phyloP scores from a whole-genome alignment of 1,140 invertebrate genomes.

The Leptinotarsa lineolata region DNA sequence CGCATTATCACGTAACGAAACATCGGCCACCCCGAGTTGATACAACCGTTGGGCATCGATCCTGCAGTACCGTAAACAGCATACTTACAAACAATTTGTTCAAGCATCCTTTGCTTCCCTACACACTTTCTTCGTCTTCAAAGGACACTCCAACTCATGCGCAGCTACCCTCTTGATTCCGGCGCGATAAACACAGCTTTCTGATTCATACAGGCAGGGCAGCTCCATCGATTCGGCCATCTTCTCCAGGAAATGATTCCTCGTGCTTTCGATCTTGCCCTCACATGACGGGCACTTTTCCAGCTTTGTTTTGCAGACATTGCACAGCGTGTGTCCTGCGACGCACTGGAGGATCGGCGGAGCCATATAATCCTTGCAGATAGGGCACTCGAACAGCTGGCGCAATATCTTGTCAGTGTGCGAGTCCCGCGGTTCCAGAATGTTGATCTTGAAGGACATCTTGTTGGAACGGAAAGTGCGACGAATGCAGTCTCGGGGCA shows the following conservation, averaged over 20 bases:
- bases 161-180: constrained; percentile 16
- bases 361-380: constrained; percentile 27
- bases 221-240: constrained; percentile 4
- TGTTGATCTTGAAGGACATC: constrained; percentile 11
- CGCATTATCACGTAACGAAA: no score
- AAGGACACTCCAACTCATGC: constrained; percentile 23
- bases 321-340: constrained; percentile 20
- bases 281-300: constrained; percentile 26
- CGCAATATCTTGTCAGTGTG: constrained; percentile 13
- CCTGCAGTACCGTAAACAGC: background rate
- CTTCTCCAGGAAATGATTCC: constrained; percentile 21
- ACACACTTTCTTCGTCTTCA: constrained; percentile 10
- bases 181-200: constrained; percentile 7
- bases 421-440: background rate
- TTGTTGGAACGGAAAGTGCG: background rate
- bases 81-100: background rate
- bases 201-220: constrained; percentile 13
- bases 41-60: no score
- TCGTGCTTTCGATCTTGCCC: constrained; percentile 6
- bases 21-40: no score
- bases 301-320: constrained; percentile 19
- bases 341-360: constrained; percentile 23
- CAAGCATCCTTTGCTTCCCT: background rate
- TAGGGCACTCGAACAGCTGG: constrained; percentile 24
- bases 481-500: constrained; percentile 8